Evolutionary conservation across 1,140 invertebrate species (phyloP).

Genomic region (Aphaenogaster rudis): DNA sequence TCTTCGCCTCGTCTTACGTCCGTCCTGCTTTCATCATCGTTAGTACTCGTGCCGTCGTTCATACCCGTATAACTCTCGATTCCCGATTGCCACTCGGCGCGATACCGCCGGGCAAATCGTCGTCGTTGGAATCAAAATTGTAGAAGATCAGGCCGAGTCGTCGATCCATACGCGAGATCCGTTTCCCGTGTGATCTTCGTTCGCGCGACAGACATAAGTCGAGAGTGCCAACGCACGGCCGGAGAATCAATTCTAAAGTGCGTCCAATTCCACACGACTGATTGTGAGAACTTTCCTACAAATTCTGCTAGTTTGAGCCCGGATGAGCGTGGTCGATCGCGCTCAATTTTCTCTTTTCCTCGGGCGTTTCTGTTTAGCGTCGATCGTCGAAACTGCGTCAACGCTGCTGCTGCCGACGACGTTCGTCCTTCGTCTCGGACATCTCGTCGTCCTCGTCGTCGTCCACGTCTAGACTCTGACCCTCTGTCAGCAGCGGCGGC

Average conservation of each 20-base stretch:
- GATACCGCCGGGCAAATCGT: background rate
- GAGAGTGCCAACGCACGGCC: background rate
- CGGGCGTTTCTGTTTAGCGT: background rate
- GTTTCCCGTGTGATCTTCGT: background rate
- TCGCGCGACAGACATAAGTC: background rate
- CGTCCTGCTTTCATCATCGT: background rate
- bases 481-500: conserved; percentile 89
- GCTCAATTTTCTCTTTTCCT: background rate
- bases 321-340: background rate
- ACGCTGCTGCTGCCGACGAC: conserved; percentile 64
- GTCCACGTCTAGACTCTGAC: conserved; percentile 87
- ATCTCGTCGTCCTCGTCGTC: conserved; percentile 82
- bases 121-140: conserved; percentile 35
- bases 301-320: background rate
- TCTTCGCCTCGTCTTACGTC: background rate
- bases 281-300: conserved; percentile 3
- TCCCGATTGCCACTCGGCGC: background rate
- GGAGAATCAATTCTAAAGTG: conserved; percentile 56
- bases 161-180: background rate
- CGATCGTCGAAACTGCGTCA: conserved; percentile 44
- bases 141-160: conserved; percentile 10
- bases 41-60: background rate
- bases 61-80: conserved; percentile 58
- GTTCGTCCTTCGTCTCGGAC: conserved; percentile 66
- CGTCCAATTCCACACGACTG: conserved; percentile 69